These are phyloP conservation scores for Caenorhabditis latens DNA, from an alignment of 1,140 invertebrate species.

Conservation along the genomic window DNA sequence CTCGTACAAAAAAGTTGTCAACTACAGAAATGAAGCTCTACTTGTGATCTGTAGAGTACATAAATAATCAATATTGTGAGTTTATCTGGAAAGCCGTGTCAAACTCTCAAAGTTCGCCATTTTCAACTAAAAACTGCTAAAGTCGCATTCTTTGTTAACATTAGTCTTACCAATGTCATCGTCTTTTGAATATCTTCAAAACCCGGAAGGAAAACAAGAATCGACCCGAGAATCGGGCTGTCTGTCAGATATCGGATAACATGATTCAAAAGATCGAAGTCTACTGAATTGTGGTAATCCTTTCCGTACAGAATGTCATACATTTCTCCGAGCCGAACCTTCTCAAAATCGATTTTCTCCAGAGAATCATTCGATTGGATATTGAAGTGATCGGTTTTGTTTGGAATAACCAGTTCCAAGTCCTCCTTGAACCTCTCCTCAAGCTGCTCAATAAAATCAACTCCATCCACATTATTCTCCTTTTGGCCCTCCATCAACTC, in stretches of 20 bases:
- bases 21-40: too few relatives aligned
- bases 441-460: background rate
- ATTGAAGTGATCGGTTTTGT: background rate
- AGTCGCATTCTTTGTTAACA: too few relatives aligned
- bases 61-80: too few relatives aligned
- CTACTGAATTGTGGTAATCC: slow-evolving; percentile 65
- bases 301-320: slow-evolving; percentile 12
- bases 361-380: background rate
- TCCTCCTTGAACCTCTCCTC: background rate
- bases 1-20: too few relatives aligned
- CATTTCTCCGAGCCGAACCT: slow-evolving; percentile 1
- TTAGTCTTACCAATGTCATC: slow-evolving; percentile 71
- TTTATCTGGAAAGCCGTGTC: too few relatives aligned
- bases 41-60: too few relatives aligned
- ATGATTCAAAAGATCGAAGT: slow-evolving; percentile 66
- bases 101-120: too few relatives aligned
- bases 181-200: slow-evolving; percentile 91
- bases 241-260: slow-evolving; percentile 70
- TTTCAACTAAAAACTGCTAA: too few relatives aligned
- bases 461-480: background rate
- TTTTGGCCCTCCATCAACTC: background rate
- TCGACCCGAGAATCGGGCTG: slow-evolving; percentile 81
- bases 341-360: background rate
- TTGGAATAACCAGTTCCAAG: background rate
- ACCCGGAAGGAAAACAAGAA: slow-evolving; percentile 91